Evolutionary conservation across 2,113 vertebrate species (phyloP), one percentile per base, ranked within the genome.

Genomic region (Turnix velox): DNA sequence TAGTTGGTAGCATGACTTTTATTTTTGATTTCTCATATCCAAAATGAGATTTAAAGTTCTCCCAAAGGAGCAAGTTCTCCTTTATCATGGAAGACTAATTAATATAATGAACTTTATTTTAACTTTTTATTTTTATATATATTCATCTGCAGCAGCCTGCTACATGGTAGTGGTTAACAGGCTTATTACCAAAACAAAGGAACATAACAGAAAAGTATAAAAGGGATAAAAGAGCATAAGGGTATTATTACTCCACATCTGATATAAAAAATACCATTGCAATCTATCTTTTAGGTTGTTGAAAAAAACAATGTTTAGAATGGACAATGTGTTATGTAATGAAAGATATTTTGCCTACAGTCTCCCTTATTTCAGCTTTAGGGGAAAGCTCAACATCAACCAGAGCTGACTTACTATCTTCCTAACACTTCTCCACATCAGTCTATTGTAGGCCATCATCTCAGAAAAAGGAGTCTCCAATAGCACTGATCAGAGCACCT

Each of bases 141-240:
- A 18, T 59, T 52, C 39, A 48, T 37, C 45, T 48, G 57, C 30
- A 59, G 30, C 43, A 35, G 37, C 19, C 42, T 30, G 27, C 40
- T 54, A 59, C 5, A 1, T 4, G 17, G 5, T 17, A 67, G 51
- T 1, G 1, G 48, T 52, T 46, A 68, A 31, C 6, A 7, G 23
- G 18, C 31, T 75, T 59, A 35, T 19, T 48, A 43, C 9, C 16
- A 43, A 54, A 76, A 23, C 9, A 65, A 42, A 54, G 57, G 22
- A 80, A 39, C 12, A 3, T 2, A 10, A 20, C 28, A 51, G 48
- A 43, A 71, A 20, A 23, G n/a, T 31, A 31, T 24, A 49, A 59
- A 59, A 33, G 30, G 69, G 14, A 66, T 40, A 77, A 65, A 49
- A 19, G 6, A n/a, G 40, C 9, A 66, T 31, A 12, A 13, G 19